A percentile compares a stretch with the other conserved stretches of the same genome.
phyloP scores from a whole-genome alignment of 2,113 vertebrate species.

The Bubo scandiacus region DNA sequence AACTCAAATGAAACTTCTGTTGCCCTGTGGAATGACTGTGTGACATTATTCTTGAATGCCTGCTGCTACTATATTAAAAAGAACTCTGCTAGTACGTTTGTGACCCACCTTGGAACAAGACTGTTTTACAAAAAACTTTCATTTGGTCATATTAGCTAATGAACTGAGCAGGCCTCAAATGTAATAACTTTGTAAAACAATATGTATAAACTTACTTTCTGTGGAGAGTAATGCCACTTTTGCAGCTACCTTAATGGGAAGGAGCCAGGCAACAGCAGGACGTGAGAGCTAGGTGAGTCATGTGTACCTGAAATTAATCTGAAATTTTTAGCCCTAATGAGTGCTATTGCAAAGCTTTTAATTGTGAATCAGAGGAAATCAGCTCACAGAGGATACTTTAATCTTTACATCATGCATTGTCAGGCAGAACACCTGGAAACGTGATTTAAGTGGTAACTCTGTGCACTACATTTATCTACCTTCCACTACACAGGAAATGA shows the following conservation, averaged over 20 bases:
- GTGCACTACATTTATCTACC: background rate
- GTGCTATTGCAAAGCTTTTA: background rate
- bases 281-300: background rate
- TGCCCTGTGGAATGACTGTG: background rate
- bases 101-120: background rate
- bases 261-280: background rate
- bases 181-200: background rate
- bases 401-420: background rate
- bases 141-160: background rate
- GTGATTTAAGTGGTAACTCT: background rate
- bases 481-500: constrained; percentile 20
- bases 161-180: background rate
- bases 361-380: background rate
- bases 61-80: background rate
- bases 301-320: background rate
- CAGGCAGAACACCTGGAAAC: background rate
- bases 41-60: background rate
- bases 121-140: background rate
- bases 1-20: background rate
- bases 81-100: background rate
- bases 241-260: background rate
- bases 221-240: background rate
- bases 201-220: background rate
- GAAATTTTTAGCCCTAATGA: background rate
- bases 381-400: background rate